Base-by-base conservation (phyloP, 2,797 vertebrate species). In the Trichosurus vulpecula region DNA sequence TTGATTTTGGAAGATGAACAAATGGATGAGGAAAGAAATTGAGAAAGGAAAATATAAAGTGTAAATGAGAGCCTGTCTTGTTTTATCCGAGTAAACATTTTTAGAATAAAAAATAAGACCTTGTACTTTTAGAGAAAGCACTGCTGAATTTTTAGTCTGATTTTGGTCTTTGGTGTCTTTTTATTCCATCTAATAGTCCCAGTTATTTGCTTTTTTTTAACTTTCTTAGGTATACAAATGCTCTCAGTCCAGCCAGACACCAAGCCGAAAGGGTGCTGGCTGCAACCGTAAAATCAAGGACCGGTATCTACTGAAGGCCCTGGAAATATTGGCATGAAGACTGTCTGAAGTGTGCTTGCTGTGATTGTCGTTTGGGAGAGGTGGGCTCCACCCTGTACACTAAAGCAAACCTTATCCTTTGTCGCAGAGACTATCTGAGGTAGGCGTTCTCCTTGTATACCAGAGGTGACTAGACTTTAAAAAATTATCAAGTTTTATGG, bases 261-360 rank as follows among this genome's bases (percentile, higher is more conserved):
- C 99, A 99, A 99, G 99, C 99, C 99, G 98, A 99, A 99, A 99
- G 99, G 99, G 99, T 99, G 99, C 99, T 99, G 99, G 99, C 99
- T 99, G 99, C 99, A 99, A 99, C 99, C 99, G 99, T 98, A 99
- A 99, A 99, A 99, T 99, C 99, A 99, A 99, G 99, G 99, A 99
- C 99, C 99, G 99, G 94, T 99, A 99, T 99, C 99, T 99, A 97
- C 99, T 99, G 96, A 99, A 99, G 99, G 99, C 99, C 97, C 98
- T 99, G 98, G 99, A 99, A 99, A 98, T 99, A 99, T 97, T 99
- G 99, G 99, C 99, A 99, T 99, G 99, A 99, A 95, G 99, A 99
- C 99, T 99, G 99, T 97, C 98, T 99, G 98, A 99, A 99, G 98
- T 99, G 99, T 94, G 99, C 99, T 97, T 99, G 99, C 98, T 99